phyloP scores from a whole-genome alignment of 92 coral and sea anemone species.

The Palythoa grandis region DNA sequence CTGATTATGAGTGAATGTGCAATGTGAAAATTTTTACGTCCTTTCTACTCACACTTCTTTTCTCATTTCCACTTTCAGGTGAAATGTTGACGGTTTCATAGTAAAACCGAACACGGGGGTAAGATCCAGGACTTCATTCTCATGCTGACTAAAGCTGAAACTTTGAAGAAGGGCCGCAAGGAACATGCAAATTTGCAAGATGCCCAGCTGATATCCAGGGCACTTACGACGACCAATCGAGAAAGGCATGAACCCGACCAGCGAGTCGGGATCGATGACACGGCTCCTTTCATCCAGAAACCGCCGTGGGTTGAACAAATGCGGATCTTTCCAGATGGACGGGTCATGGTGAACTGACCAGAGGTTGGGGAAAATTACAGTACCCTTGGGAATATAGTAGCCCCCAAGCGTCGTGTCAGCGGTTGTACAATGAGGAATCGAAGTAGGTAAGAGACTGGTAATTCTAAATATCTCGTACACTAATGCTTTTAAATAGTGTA shows the following conservation, averaged over 20 bases:
- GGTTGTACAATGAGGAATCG: slow-evolving; percentile 43
- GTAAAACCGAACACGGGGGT: slow-evolving; percentile 22
- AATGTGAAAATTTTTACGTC: neutral
- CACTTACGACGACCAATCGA: slow-evolving; percentile 43
- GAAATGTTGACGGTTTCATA: slow-evolving; percentile 15
- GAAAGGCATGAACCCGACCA: slow-evolving; percentile 32
- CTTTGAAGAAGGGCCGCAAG: slow-evolving; percentile 18
- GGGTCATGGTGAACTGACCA: slow-evolving; percentile 78
- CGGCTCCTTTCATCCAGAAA: slow-evolving; percentile 63
- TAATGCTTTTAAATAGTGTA: slow-evolving; percentile 22
- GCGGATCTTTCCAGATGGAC: slow-evolving; percentile 69
- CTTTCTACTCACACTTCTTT: neutral
- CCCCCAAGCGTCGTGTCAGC: slow-evolving; percentile 33
- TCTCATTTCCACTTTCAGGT: slow-evolving; percentile 17
- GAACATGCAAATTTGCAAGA: slow-evolving; percentile 25
- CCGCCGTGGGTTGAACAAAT: slow-evolving; percentile 71
- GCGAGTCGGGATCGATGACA: neutral
- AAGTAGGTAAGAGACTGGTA: slow-evolving; percentile 24
- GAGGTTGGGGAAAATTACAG: slow-evolving; percentile 70
- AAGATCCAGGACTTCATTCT: slow-evolving; percentile 20
- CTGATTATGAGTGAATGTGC: too few species aligned
- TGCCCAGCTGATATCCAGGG: slow-evolving; percentile 18
- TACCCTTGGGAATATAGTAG: slow-evolving; percentile 37
- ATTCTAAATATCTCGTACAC: slow-evolving; percentile 29
- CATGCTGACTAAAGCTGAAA: slow-evolving; percentile 17